Evolutionary conservation across 1,140 invertebrate species (phyloP), one percentile per base, ranked within the genome.

Genomic region (Brachionus calyciflorus): DNA sequence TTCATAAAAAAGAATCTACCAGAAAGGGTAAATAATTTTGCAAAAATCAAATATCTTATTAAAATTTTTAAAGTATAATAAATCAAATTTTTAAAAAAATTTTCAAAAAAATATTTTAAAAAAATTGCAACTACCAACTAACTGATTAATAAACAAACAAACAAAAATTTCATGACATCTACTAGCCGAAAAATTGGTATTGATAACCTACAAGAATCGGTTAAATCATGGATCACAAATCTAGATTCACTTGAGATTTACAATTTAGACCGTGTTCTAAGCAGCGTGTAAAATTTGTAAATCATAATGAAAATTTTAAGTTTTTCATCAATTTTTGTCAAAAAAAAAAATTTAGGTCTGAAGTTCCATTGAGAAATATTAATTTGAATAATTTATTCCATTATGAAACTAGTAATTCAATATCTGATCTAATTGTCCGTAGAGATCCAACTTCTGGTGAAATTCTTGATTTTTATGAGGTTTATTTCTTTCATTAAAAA

Each of bases 381-480:
- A 49, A 76, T 33, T 19, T 76, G 24, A 30, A 76, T 17, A 41
- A 76, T 40, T 76, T 76, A n/a, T 57, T 60, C 37, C n/a, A 46
- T n/a, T 48, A 28, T 46, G 73, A 76, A 26, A 41, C 37, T 19
- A 17, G 12, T 41, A 60, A 76, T n/a, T 19, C 49, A 26, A 46
- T 46, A 30, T 76, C 33, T n/a, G 73, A 76, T 10, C 9, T 76
- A 19, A 55, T 76, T 30, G 73, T 55, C 24, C n/a, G 49, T 1
- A 10, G 73, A 19, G 46, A 76, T 57, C 49, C 49, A 33, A 57
- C 73, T 28, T 55, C 73, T 40, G 73, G 73, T 3, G 49, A 76
- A 57, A 76, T 76, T 17, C 49, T 76, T 40, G 73, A 55, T 60
- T 76, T 76, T 12, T 55, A 55, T 48, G 73, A 76, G 37, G 65